Evolutionary conservation across 2,113 vertebrate species (phyloP).

Genomic region (Vidua macroura): DNA sequence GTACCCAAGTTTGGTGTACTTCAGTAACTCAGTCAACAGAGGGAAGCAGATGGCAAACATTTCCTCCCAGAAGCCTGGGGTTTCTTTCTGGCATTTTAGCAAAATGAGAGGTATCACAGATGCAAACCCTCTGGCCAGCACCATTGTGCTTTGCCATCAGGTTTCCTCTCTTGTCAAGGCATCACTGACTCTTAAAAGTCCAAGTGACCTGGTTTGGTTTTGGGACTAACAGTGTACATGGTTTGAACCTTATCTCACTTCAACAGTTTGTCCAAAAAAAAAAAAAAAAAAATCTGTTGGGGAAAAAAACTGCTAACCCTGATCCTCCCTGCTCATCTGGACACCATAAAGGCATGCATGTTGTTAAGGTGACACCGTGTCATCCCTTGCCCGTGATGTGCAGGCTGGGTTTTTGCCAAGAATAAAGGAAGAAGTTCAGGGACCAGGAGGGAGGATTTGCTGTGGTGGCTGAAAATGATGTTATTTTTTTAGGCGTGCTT

Average conservation of each 20-base stretch:
- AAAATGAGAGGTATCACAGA: neutral
- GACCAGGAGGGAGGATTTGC: neutral
- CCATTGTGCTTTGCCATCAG: neutral
- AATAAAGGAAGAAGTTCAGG: neutral
- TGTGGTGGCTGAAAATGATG: neutral
- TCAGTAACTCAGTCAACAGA: conserved; percentile 43
- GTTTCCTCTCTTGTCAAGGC: neutral
- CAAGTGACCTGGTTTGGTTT: neutral
- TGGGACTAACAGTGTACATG: rapidly evolving
- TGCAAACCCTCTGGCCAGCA: neutral
- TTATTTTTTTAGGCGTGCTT: neutral
- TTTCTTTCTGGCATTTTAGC: neutral
- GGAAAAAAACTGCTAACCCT: neutral
- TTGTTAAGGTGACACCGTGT: neutral
- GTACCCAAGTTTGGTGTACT: neutral
- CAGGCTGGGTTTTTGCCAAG: neutral
- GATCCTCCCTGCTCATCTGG: neutral
- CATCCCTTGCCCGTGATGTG: neutral
- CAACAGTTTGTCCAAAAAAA: neutral
- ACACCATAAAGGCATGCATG: neutral
- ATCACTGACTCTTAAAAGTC: neutral
- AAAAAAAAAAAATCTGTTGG: neutral
- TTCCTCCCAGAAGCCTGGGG: neutral
- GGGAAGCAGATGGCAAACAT: conserved; percentile 40
- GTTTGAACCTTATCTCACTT: neutral